These are phyloP conservation scores for Pachypeltis micranthus DNA, from an alignment of 1,140 invertebrate species.

Conservation along the genomic window DNA sequence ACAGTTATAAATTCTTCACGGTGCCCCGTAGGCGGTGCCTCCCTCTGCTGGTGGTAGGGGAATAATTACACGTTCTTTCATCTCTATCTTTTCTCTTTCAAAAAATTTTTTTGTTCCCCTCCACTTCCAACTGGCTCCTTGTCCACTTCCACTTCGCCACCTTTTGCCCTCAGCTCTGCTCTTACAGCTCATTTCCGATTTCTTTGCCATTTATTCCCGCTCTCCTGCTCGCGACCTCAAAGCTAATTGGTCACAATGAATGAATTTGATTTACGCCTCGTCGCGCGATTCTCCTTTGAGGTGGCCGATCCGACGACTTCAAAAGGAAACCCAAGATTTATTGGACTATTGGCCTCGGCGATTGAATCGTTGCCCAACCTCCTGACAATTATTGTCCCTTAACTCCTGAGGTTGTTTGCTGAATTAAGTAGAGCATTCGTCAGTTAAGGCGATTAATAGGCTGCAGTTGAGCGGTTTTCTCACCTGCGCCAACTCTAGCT, in stretches of 20 bases:
- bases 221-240: background rate
- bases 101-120: too few relatives aligned
- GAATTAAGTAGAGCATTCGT: too few relatives aligned
- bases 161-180: background rate
- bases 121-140: background rate
- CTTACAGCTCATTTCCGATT: conserved; percentile 5
- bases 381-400: too few relatives aligned
- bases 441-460: too few relatives aligned
- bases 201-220: background rate
- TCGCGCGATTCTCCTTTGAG: background rate
- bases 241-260: background rate
- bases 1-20: conserved; percentile 9
- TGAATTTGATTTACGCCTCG: background rate
- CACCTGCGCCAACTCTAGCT: too few relatives aligned
- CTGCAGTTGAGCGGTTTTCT: too few relatives aligned
- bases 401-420: too few relatives aligned
- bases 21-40: background rate
- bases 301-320: background rate
- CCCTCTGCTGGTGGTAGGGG: conserved; percentile 5
- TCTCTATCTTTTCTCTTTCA: background rate
- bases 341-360: too few relatives aligned
- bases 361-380: too few relatives aligned
- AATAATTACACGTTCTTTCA: conserved; percentile 9
- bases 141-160: background rate
- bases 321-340: too few relatives aligned